phyloP scores from a whole-genome alignment of 2,888 invertebrate genomes.

The Abrostola triplasia region DNA sequence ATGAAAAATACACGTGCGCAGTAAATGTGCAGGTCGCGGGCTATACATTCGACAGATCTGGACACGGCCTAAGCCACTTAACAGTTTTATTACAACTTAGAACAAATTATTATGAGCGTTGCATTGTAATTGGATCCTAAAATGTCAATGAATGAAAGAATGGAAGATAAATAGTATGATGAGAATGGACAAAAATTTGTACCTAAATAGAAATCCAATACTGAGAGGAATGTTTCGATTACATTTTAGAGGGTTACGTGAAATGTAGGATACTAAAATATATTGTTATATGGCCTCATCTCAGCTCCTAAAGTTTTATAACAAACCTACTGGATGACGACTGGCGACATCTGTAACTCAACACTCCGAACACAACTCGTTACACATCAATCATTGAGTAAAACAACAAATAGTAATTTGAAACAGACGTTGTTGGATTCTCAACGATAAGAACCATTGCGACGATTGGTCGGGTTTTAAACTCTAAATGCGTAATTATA shows the following conservation, averaged over 20 bases:
- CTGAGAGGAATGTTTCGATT: slow-evolving; percentile 79
- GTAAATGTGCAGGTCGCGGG: too few species aligned
- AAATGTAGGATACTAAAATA: slow-evolving; percentile 51
- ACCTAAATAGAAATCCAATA: slow-evolving; percentile 70
- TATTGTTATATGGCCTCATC: slow-evolving; percentile 75
- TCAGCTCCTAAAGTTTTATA: slow-evolving; percentile 80
- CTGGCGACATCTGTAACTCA: slow-evolving; percentile 48
- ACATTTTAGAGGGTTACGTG: slow-evolving; percentile 42
- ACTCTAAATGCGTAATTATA: neutral
- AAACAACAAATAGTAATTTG: slow-evolving; percentile 33
- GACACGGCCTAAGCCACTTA: neutral
- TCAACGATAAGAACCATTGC: neutral
- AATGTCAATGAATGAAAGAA: slow-evolving; percentile 18
- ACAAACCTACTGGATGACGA: slow-evolving; percentile 84
- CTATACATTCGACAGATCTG: too few species aligned
- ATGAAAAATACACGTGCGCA: too few species aligned
- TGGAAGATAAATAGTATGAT: slow-evolving; percentile 46
- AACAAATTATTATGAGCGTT: slow-evolving; percentile 10
- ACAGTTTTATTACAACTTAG: neutral
- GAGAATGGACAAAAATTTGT: slow-evolving; percentile 53
- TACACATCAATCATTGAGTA: slow-evolving; percentile 51
- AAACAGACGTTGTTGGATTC: slow-evolving; percentile 16
- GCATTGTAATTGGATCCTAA: slow-evolving; percentile 4
- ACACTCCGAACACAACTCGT: slow-evolving; percentile 53
- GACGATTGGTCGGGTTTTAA: neutral